Percentiles rank a stretch among this genome's conserved stretches.
Conservation (phyloP, 2,888 invertebrate species). For the Cephonodes hylas region DNA sequence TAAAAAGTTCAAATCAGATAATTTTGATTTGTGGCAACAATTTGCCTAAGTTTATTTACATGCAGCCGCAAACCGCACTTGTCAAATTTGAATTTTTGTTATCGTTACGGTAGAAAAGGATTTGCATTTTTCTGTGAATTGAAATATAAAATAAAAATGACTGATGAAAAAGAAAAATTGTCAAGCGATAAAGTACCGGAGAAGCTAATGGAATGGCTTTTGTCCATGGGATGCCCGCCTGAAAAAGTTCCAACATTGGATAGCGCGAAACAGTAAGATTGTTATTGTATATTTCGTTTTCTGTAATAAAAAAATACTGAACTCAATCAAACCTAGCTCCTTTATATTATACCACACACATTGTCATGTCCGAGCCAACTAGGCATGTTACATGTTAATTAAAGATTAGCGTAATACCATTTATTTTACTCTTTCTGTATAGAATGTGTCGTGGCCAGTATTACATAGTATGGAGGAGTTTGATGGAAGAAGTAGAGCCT, state of each 20-base stretch:
- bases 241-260: constrained; percentile 64
- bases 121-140: not conserved
- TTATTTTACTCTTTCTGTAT: constrained; percentile 11
- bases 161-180: constrained; percentile 45
- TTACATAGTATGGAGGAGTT: constrained; percentile 70
- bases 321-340: too few relatives aligned
- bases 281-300: not conserved
- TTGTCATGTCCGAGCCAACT: too few relatives aligned
- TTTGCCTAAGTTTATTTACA: too few relatives aligned
- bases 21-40: not conserved
- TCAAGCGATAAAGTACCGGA: constrained; percentile 63
- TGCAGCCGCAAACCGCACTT: not conserved
- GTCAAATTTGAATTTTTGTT: constrained; percentile 22
- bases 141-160: constrained; percentile 33
- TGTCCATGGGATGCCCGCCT: constrained; percentile 67
- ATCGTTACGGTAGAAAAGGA: not conserved
- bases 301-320: not conserved
- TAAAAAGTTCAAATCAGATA: not conserved
- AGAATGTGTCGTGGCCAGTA: constrained; percentile 71
- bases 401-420: too few relatives aligned
- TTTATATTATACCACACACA: not conserved
- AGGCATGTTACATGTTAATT: too few relatives aligned
- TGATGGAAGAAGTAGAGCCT: constrained; percentile 66
- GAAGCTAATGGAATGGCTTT: constrained; percentile 66
- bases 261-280: constrained; percentile 29